These are phyloP conservation scores for Carcina quercana DNA, from an alignment of 2,888 invertebrate genomes.

Conservation along the genomic window DNA sequence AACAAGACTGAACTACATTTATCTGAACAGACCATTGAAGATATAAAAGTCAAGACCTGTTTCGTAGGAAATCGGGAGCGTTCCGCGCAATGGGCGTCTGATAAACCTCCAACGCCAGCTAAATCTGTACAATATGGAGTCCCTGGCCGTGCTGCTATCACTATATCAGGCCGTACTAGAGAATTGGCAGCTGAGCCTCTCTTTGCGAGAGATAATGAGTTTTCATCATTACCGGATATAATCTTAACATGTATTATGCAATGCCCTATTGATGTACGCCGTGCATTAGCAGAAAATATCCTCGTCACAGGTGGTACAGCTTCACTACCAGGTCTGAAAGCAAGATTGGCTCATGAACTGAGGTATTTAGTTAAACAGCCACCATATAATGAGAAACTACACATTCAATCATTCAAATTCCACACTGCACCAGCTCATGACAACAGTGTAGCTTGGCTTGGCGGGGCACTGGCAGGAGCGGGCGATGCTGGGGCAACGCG, in stretches of 20 bases:
- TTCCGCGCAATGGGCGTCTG: slow-evolving; percentile 68
- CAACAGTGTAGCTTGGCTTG: slow-evolving; percentile 91
- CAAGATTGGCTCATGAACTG: slow-evolving; percentile 87
- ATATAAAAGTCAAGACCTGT: slow-evolving; percentile 85
- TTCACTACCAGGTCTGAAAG: slow-evolving; percentile 87
- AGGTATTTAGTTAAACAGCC: slow-evolving; percentile 76
- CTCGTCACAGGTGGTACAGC: slow-evolving; percentile 91
- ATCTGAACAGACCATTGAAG: slow-evolving; percentile 78
- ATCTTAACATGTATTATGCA: slow-evolving; percentile 87
- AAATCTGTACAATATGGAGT: slow-evolving; percentile 79
- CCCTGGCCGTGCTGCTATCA: slow-evolving; percentile 53
- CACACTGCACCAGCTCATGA: slow-evolving; percentile 83
- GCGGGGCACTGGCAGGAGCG: slow-evolving; percentile 74
- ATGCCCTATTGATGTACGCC: slow-evolving; percentile 89
- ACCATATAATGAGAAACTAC: slow-evolving; percentile 61
- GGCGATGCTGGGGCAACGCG: slow-evolving; percentile 78
- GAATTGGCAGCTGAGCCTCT: slow-evolving; percentile 90
- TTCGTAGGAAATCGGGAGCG: slow-evolving; percentile 87
- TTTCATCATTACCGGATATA: slow-evolving; percentile 82
- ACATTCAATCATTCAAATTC: slow-evolving; percentile 77
- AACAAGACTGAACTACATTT: slow-evolving; percentile 62
- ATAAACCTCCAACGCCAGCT: slow-evolving; percentile 59
- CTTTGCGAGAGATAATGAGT: slow-evolving; percentile 86
- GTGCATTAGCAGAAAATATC: slow-evolving; percentile 86
- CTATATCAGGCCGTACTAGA: slow-evolving; percentile 78